Base-by-base conservation (phyloP, 2,888 invertebrate species). In the Molorchus minor region DNA sequence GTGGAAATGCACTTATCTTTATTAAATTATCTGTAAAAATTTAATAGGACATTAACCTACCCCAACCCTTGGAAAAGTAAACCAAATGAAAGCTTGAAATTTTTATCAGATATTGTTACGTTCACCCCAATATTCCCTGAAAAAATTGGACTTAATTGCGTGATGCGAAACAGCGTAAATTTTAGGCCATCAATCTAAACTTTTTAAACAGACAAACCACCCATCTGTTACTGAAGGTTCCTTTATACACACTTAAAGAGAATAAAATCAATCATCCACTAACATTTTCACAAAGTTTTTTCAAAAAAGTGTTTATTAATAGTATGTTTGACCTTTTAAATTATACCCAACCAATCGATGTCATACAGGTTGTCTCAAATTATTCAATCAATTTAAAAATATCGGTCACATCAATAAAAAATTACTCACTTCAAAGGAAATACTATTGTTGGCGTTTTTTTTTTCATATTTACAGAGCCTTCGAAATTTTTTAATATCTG, bases 151-250 rank as follows among this genome's bases (percentile, higher is more conserved):
- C 33, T 33, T 33, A 33, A 33, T 33, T 33, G 12, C 33, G 5
- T n/a, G 33, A 33, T 33, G 33, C 12, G 33, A 33, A 33, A 33
- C 33, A 33, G 33, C 33, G 33, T 33, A 33, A 33, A 33, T 33
- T 33, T 33, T 33, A 33, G 33, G 12, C 12, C 33, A 33, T 33
- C 33, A 33, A 33, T 33, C 33, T 33, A 33, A 33, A 33, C 33
- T 33, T 33, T 33, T 33, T 33, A 33, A 33, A 33, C 33, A 33
- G 33, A 33, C 33, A 33, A 33, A 33, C 33, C 33, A n/a, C 33
- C 33, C 33, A 10, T 33, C 33, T 33, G 33, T 33, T 33, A 10
- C 5, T 33, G 33, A 33, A 33, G 33, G 33, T 33, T 33, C 33
- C 12, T 33, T 33, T 33, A 33, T 33, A 33, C n/a, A 33, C 33